phyloP scores from a whole-genome alignment of 2,113 vertebrate genomes.

The Hydropotes inermis region DNA sequence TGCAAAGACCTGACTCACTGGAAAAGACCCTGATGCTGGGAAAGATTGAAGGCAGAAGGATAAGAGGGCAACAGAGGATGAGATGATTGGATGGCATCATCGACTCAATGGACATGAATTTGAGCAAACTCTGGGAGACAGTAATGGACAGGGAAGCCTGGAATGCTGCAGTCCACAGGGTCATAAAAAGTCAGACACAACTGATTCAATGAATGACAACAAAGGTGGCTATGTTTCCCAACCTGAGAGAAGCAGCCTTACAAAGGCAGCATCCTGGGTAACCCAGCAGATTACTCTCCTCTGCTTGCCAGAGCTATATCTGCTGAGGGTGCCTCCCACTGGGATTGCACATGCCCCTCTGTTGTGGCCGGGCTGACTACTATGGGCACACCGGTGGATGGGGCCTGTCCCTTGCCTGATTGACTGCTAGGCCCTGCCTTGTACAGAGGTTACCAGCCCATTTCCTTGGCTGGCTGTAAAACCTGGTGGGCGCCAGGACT shows the following conservation, averaged over 20 bases:
- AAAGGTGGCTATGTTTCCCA: not conserved
- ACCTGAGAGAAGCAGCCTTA: not conserved
- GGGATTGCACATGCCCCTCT: not conserved
- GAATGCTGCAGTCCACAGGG: not conserved
- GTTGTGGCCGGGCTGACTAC: not conserved
- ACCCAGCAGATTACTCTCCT: not conserved
- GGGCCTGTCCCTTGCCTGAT: not conserved
- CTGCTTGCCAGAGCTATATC: not conserved
- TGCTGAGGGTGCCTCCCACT: not conserved
- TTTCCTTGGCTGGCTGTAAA: not conserved
- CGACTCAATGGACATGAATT: not conserved
- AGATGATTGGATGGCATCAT: not conserved
- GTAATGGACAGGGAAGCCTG: not conserved
- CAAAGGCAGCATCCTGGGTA: not conserved
- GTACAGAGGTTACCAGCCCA: not conserved
- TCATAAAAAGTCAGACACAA: not conserved
- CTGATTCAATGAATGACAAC: not conserved
- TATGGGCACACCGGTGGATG: fast-evolving
- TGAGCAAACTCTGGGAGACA: not conserved
- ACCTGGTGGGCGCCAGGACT: not conserved
- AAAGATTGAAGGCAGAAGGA: not conserved
- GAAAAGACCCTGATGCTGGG: not conserved
- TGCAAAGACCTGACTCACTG: not conserved
- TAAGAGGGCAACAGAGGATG: not conserved
- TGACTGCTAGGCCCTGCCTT: not conserved